Evolutionary conservation across 64 coral and sea anemone species (phyloP), one percentile per base, ranked within the genome.

Genomic region (Montipora efflorescens): DNA sequence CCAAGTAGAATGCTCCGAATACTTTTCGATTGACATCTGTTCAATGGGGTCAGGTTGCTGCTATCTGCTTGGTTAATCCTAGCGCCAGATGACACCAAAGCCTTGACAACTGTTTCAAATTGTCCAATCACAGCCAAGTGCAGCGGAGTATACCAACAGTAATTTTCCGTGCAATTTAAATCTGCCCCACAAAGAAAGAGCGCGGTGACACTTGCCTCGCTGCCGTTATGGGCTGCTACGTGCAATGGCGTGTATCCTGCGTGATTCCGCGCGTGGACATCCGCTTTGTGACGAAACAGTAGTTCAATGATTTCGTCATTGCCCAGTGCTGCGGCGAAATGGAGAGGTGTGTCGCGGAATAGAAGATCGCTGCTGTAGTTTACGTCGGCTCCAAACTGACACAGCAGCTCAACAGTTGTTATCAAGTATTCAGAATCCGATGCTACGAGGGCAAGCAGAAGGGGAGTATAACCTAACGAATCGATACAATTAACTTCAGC

Each of bases 211-310:
- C 79, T 85, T 59, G 74, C 95, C 79, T 80, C 55, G 87, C 90
- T 85, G 5, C 91, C 95, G 23, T 79, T 87, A 73, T 90, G 83
- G 0, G 91, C 74, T 3, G 95, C 95, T 8, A 93, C 79, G 62
- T 96, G 95, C 53, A 96, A 92, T 2, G 95, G 91, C 5, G 95
- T 93, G 79, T 96, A 90, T 2, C 95, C 95, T 3, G 91, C 95
- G 87, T 90, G 75, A 86, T 96, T 96, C 45, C 87, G 87, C 16
- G 92, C 69, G 81, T 90, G 80, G 3, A 93, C 75, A 28, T 96
- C 77, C 13, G 95, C 95, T 22, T 84, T 78, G 15, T 73, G 64
- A 48, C 22, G 61, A 16, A 90, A 81, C 13, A 96, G 87, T 7
- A 89, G 89, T 16, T 81, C 89, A 52, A 58, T 82, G 64, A 85